phyloP scores from a whole-genome alignment of 2,888 invertebrate species.

The Andrena bucephala region DNA sequence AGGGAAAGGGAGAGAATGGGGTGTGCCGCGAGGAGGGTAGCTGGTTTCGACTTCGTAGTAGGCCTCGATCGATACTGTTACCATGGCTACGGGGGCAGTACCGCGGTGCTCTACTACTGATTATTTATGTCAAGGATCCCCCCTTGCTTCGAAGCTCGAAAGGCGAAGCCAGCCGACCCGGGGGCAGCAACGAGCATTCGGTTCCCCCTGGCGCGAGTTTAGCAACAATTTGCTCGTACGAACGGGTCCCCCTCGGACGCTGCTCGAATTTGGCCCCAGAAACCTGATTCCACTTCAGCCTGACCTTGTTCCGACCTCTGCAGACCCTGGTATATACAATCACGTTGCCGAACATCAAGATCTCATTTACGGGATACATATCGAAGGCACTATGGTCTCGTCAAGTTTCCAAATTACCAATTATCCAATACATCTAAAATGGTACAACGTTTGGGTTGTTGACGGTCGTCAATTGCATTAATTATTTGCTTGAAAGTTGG shows the following conservation, averaged over 20 bases:
- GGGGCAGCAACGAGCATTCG: constrained; percentile 22
- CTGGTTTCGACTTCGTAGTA: constrained; percentile 68
- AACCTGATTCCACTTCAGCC: constrained; percentile 1
- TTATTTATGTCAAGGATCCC: constrained; percentile 84
- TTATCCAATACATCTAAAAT: no score
- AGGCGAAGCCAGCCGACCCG: constrained; percentile 53
- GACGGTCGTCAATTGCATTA: no score
- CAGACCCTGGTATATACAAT: neutral
- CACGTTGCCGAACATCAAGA: no score
- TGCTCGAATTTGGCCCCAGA: neutral
- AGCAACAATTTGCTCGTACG: neutral
- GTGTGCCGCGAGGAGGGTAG: constrained; percentile 52
- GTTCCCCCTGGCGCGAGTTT: constrained; percentile 16
- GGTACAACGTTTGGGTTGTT: no score
- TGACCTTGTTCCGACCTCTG: constrained; percentile 1
- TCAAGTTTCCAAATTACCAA: no score
- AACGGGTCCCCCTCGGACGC: neutral
- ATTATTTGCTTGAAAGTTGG: no score
- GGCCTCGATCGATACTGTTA: constrained; percentile 76
- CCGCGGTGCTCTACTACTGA: constrained; percentile 80
- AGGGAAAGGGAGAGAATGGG: constrained; percentile 39
- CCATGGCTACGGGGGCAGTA: constrained; percentile 72
- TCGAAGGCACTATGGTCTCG: no score
- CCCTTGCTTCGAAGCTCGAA: constrained; percentile 59
- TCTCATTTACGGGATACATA: no score